Percentiles rank a stretch among this genome's conserved stretches.
phyloP scores from a whole-genome alignment of 2,797 vertebrate species.

The Atherinosoma microstoma region DNA sequence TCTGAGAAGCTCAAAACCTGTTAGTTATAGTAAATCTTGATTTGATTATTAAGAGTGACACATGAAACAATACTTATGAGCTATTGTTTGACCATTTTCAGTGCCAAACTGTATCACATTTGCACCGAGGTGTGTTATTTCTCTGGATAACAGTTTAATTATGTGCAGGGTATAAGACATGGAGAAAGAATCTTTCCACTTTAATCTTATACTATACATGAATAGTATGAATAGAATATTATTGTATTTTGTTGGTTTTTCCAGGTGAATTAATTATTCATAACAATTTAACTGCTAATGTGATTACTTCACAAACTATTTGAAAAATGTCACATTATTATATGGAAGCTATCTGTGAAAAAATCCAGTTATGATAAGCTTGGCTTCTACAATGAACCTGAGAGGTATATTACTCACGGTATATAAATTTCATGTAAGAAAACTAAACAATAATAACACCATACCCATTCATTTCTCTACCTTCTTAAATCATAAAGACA shows the following conservation, averaged over 20 bases:
- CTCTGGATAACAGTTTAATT: neutral
- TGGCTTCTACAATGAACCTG: neutral
- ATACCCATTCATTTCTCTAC: neutral
- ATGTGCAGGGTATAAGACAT: neutral
- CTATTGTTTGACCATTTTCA: neutral
- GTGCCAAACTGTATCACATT: neutral
- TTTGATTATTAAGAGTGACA: conserved; percentile 1
- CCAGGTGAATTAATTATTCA: neutral
- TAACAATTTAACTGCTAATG: neutral
- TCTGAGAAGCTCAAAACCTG: neutral
- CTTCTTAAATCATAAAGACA: neutral
- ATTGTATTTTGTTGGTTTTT: neutral
- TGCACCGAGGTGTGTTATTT: neutral
- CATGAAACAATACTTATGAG: neutral
- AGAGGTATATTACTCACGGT: neutral
- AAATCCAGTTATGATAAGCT: neutral
- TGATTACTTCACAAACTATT: neutral
- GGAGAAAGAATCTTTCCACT: neutral
- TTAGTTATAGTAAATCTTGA: neutral
- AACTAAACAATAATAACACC: neutral
- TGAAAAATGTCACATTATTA: neutral
- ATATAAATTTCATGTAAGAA: neutral
- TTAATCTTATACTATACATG: neutral
- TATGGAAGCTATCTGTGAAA: neutral
- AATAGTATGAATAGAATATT: neutral